Base-by-base conservation (phyloP, 2,797 vertebrate genomes). In the Streptopelia turtur region DNA sequence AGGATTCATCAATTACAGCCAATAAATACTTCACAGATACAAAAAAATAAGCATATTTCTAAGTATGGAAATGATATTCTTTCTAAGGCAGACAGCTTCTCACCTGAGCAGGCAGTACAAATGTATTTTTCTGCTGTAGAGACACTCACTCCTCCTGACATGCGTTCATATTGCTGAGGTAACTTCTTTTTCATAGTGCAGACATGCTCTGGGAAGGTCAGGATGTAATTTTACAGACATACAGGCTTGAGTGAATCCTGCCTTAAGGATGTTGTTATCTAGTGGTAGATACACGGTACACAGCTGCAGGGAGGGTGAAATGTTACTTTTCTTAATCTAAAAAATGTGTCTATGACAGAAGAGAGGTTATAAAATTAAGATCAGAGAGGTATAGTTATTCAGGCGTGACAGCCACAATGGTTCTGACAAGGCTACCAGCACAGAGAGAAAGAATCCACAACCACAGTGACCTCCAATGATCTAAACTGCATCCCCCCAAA, bases 401-500 rank as follows among this genome's bases (percentile, higher is more conserved):
- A 71, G 71, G 28, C 93, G 33, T 45, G 57, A 30, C 11, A 77
- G 60, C 16, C 35, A 45, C 33, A 47, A 61, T 71, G 60, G 16
- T 10, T 77, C n/a, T 60, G n/a, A 25, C 30, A 83, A 50, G 11
- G 27, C 50, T 72, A 37, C 33, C 65, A 81, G 69, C 47, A 64
- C 13, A 49, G 16, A 20, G 45, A 56, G 27, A 4, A 78, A 74
- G n/a, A 10, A 37, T 9, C 20, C 13, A 15, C 4, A 18, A 84
- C 24, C 53, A 47, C 50, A 18, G 9, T 28, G 45, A 8, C 18
- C 7, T 55, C 37, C 43, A 20, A 8, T 0, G 0, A n/a, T 39
- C 33, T 16, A 16, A 9, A 24, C 10, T 18, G 43, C 43, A 10
- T 43, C 1, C 1, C 8, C 2, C 13, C 0, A 72, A 56, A 64